These are phyloP conservation scores for Amblyopsis hoosieri DNA, from an alignment of 2,797 vertebrate species.

Conservation along the genomic window DNA sequence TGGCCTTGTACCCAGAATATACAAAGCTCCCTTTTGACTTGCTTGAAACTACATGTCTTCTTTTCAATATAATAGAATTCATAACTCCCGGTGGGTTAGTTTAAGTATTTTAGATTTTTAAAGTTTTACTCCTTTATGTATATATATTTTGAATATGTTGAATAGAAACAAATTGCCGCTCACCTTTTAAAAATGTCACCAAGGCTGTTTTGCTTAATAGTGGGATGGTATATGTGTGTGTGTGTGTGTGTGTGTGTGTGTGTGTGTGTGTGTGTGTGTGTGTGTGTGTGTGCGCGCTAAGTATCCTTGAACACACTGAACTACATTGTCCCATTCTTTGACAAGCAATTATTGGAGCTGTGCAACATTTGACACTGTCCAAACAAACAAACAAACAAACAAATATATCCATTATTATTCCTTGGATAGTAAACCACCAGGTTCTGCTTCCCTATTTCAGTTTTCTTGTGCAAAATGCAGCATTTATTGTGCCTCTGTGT, in stretches of 20 bases:
- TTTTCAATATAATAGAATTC: conserved; percentile 62
- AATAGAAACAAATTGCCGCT: neutral
- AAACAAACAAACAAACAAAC: conserved; percentile 1
- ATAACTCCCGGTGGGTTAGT: conserved; percentile 60
- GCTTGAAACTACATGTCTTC: conserved; percentile 48
- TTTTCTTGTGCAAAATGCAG: too few species aligned
- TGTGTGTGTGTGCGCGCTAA: neutral
- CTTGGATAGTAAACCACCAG: neutral
- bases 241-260: too few species aligned
- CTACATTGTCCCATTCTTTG: conserved; percentile 35
- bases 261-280: neutral
- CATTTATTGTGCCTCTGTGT: too few species aligned
- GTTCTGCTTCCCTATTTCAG: too few species aligned
- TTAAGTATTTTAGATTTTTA: conserved; percentile 49
- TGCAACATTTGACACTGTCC: neutral
- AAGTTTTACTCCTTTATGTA: conserved; percentile 44
- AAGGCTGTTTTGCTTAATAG: too few species aligned
- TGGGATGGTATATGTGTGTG: too few species aligned
- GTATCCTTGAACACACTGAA: conserved; percentile 1
- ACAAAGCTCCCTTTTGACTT: conserved; percentile 46
- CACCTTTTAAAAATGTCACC: too few species aligned
- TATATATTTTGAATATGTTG: neutral
- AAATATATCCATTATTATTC: neutral
- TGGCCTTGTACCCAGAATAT: conserved; percentile 55
- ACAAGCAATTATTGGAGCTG: conserved; percentile 59